These are phyloP conservation scores for Narcine bancroftii DNA, from an alignment of 2,113 vertebrate species.

Conservation along the genomic window DNA sequence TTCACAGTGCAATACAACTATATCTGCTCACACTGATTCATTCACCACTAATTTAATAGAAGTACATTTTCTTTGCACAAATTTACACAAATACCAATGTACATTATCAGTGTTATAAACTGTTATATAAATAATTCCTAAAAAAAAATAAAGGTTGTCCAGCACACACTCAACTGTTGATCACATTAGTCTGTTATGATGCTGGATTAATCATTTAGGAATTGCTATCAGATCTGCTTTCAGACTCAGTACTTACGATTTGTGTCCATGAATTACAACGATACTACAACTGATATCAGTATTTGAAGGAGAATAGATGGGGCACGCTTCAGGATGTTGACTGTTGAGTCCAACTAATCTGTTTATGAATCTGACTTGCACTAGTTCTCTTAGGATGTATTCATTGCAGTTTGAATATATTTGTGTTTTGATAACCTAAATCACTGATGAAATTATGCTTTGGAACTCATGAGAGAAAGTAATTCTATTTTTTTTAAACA, in stretches of 20 bases:
- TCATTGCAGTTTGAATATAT: not conserved
- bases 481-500: not conserved
- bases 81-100: not conserved
- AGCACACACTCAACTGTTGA: not conserved
- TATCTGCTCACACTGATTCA: not conserved
- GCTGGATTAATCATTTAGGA: not conserved
- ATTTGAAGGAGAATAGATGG: too few relatives aligned
- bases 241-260: not conserved
- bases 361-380: not conserved
- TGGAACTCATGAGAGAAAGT: not conserved
- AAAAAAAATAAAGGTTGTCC: not conserved
- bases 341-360: not conserved
- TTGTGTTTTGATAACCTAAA: not conserved
- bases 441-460: not conserved
- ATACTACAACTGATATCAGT: not conserved
- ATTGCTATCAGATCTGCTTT: constrained; percentile 1
- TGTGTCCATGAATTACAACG: not conserved
- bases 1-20: too few relatives aligned
- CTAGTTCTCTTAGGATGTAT: not conserved
- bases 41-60: not conserved
- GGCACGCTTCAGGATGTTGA: not conserved
- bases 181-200: not conserved
- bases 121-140: not conserved
- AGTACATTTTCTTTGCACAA: not conserved
- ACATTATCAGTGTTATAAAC: not conserved